A percentile compares a stretch with the other conserved stretches of the same genome.
These are phyloP conservation scores for Chironex yamaguchii DNA, from an alignment of 30 jellyfish, hydroid and myxozoan species.

Conservation along the genomic window DNA sequence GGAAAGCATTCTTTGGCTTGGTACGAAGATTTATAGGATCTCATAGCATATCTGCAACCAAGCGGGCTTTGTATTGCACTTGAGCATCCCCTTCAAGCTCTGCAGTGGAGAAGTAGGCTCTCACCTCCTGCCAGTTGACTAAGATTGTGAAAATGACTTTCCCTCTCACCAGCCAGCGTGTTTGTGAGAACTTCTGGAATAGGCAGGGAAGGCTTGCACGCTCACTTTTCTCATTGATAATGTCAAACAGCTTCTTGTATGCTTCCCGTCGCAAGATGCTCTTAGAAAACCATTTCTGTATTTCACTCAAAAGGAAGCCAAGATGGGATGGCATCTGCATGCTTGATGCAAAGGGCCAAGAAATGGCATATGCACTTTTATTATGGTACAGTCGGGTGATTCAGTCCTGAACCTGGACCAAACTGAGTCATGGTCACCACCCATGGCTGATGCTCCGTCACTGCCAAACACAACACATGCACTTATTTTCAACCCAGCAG, in stretches of 20 bases:
- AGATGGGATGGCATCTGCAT: conserved; percentile 77
- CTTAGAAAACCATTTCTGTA: conserved; percentile 76
- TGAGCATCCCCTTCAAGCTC: conserved; percentile 32
- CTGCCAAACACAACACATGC: conserved; percentile 57
- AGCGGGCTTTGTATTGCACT: conserved; percentile 67
- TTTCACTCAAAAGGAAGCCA: conserved; percentile 56
- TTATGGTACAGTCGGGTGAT: conserved; percentile 67
- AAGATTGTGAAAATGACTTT: conserved; percentile 61
- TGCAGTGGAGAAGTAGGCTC: conserved; percentile 75
- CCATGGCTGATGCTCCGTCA: conserved; percentile 63
- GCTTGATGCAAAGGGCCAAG: conserved; percentile 72
- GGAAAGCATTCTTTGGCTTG: too few relatives aligned
- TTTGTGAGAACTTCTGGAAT: conserved; percentile 58
- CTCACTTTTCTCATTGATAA: conserved; percentile 60
- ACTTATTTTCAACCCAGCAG: conserved; percentile 30
- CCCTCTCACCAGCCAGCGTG: conserved; percentile 82
- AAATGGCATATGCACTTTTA: conserved; percentile 76
- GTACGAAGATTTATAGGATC: conserved; percentile 66
- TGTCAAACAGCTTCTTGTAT: conserved; percentile 42
- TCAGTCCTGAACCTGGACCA: conserved; percentile 42
- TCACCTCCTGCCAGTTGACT: conserved; percentile 71
- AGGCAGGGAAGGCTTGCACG: conserved; percentile 52
- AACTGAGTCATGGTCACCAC: conserved; percentile 55
- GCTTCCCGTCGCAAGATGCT: conserved; percentile 71
- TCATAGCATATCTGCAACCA: conserved; percentile 61